Base-by-base conservation (phyloP, 1,140 invertebrate genomes). In the Trichonephila inaurata region DNA sequence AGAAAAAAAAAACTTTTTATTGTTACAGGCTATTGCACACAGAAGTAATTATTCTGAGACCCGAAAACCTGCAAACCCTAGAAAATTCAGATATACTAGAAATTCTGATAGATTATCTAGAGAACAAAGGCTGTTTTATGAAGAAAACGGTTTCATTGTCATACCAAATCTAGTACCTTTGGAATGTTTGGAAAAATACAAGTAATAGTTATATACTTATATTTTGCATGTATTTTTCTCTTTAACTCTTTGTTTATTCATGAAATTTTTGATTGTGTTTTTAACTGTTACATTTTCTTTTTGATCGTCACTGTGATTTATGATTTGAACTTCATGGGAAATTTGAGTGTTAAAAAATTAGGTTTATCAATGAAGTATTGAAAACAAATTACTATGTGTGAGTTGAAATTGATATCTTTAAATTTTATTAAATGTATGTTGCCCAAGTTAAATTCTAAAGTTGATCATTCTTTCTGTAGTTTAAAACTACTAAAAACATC, bases 91-190 rank as follows among this genome's bases (percentile, higher is more conserved):
- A 64, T 96, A 95, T 94, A 96, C 96, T 18, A 92, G 95, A 21
- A 94, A 96, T 91, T 82, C 91, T 4, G 21, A 51, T 28, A 91
- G 90, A 33, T 94, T 97, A 18, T 96, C 95, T 18, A 83, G 95
- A 16, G 95, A 96, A 82, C 97, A 98, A 95, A 95, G 97, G 89
- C 94, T 96, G 85, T 98, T 98, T 95, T 98, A 98, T 95, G 97
- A 98, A 95, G 96, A 97, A 91, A 98, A 98, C 97, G 97, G 98
- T n/a, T 98, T 96, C 95, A 94, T 98, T 51, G 95, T 98, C 2
- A 96, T 98, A 61, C 96, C 96, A 86, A 97, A 97, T 69, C 95
- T 98, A 19, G 96, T 98, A 51, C 95, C 96, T 2, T 95, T 96
- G 94, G 95, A 97, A 44, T 95, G 97, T 10, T 94, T 98, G 16